Evolutionary conservation across 2,113 vertebrate genomes (phyloP).

Genomic region (Cephalopterus ornatus): DNA sequence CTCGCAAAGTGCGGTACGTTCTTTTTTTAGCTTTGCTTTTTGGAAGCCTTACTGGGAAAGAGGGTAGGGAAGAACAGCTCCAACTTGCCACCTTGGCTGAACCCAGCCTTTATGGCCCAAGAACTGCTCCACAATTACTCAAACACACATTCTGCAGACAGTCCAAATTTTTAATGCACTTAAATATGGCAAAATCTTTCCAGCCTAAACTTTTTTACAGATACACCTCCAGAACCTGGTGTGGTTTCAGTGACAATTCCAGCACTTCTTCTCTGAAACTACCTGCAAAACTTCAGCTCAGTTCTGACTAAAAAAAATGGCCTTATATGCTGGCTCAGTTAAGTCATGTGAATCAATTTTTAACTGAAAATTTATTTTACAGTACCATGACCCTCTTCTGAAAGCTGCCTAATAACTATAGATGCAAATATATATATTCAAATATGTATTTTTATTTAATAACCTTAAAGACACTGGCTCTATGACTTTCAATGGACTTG

Average conservation of each 20-base stretch:
- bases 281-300: background rate
- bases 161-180: background rate
- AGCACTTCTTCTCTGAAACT: background rate
- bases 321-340: background rate
- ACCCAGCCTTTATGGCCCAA: background rate
- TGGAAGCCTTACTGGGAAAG: background rate
- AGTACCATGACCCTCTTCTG: background rate
- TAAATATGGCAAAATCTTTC: background rate
- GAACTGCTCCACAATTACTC: background rate
- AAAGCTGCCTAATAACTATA: background rate
- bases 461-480: background rate
- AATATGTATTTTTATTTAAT: background rate
- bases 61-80: background rate
- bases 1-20: background rate
- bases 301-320: background rate
- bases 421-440: background rate
- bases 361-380: background rate
- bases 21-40: background rate
- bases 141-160: background rate
- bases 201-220: background rate
- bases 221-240: background rate
- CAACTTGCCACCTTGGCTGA: background rate
- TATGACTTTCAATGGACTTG: background rate
- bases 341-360: background rate
- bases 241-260: background rate